These are phyloP conservation scores for Drosophila nigritarsus DNA, from an alignment of 2,888 invertebrate genomes.

Conservation along the genomic window DNA sequence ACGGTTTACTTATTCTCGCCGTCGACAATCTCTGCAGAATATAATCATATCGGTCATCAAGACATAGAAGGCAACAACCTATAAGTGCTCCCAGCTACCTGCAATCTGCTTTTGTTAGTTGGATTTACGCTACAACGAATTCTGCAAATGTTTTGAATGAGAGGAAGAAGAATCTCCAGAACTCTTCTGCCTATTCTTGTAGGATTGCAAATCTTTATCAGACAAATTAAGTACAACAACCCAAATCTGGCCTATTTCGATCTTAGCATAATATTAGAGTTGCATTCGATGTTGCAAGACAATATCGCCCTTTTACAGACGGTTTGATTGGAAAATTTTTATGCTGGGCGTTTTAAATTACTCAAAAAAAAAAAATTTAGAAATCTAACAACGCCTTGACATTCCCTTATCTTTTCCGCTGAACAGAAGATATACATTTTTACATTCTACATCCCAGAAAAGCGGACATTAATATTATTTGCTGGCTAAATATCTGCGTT, in stretches of 20 bases:
- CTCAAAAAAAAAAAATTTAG: no score
- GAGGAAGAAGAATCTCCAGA: no score
- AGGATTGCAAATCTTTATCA: no score
- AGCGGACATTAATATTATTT: not conserved
- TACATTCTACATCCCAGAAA: no score
- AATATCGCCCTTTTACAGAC: not conserved
- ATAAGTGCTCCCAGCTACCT: not conserved
- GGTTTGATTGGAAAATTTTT: not conserved
- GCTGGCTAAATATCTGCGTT: not conserved
- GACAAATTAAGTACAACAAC: no score
- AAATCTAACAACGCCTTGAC: no score
- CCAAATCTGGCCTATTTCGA: no score
- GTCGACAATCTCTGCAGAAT: no score
- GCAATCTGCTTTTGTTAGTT: not conserved
- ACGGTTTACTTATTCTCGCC: no score
- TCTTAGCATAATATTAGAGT: not conserved
- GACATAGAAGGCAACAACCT: not conserved
- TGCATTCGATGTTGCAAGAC: not conserved
- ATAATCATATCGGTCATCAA: not conserved
- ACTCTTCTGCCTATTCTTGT: no score
- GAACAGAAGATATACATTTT: no score
- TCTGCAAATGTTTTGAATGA: not conserved
- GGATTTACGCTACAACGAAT: not conserved
- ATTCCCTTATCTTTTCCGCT: no score
- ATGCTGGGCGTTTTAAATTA: not conserved